phyloP scores from a whole-genome alignment of 2,113 vertebrate genomes.

The Coturnix japonica region DNA sequence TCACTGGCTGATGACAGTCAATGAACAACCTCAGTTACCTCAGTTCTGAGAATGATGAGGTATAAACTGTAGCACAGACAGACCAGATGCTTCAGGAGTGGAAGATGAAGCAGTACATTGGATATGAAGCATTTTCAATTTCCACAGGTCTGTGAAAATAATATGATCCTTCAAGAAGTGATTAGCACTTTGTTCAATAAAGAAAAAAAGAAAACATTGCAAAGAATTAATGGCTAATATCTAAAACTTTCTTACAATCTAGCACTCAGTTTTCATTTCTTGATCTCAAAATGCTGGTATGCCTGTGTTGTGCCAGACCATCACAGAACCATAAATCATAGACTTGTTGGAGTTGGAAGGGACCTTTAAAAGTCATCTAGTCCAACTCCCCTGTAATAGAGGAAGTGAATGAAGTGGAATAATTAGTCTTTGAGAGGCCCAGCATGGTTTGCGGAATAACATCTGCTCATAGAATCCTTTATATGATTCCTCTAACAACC shows the following conservation, averaged over 20 bases:
- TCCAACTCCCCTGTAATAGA: too few relatives aligned
- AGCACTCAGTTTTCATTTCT: not conserved
- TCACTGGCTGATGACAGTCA: not conserved
- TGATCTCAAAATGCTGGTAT: not conserved
- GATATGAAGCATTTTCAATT: not conserved
- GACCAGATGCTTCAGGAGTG: not conserved
- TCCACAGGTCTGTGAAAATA: not conserved
- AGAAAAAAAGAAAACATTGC: not conserved
- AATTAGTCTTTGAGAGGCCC: not conserved
- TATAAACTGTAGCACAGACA: not conserved
- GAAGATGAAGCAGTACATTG: not conserved
- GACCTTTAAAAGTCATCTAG: too few relatives aligned
- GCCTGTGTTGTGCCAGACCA: not conserved
- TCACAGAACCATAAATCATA: too few relatives aligned
- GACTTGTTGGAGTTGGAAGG: too few relatives aligned
- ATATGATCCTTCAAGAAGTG: not conserved
- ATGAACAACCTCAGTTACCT: not conserved
- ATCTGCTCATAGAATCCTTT: not conserved
- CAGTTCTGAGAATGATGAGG: not conserved
- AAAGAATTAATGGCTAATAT: not conserved
- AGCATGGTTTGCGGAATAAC: not conserved
- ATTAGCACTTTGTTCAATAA: not conserved
- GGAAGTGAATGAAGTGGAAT: not conserved
- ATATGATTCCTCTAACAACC: fast-evolving
- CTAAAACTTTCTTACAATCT: not conserved